A percentile compares a stretch with the other conserved stretches of the same genome.
These are phyloP conservation scores for Pipistrellus pipistrellus DNA, from an alignment of 2,797 vertebrate species.

Conservation along the genomic window DNA sequence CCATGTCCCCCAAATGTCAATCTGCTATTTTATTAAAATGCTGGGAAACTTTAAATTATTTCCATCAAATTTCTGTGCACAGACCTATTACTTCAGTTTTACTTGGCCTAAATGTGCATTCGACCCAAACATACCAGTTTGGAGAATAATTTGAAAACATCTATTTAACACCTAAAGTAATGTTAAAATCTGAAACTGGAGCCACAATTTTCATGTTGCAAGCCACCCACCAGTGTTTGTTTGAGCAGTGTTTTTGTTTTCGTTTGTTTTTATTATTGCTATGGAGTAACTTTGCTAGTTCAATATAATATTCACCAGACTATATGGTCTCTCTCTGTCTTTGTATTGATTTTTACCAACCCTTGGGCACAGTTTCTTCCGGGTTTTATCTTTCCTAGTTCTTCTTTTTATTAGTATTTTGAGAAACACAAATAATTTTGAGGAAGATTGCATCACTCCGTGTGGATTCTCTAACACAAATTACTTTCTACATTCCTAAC, in stretches of 20 bases:
- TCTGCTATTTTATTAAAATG: background rate
- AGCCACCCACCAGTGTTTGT: background rate
- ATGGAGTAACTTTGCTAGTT: background rate
- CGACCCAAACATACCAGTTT: background rate
- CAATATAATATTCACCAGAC: constrained; percentile 19
- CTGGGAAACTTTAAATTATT: background rate
- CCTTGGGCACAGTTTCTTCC: background rate
- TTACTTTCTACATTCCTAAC: background rate
- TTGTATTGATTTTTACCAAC: constrained; percentile 14
- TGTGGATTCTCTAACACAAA: background rate
- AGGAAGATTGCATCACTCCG: background rate
- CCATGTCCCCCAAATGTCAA: background rate
- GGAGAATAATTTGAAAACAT: background rate
- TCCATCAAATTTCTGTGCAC: background rate
- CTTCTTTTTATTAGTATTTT: constrained; percentile 58
- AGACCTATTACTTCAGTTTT: background rate
- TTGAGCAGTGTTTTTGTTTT: background rate
- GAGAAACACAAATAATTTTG: constrained; percentile 56
- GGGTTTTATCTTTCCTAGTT: background rate
- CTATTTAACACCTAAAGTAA: background rate
- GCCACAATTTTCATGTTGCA: background rate
- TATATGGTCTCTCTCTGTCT: background rate
- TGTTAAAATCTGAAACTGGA: background rate
- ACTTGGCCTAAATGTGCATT: background rate
- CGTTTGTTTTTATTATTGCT: background rate